Conservation (phyloP, 1,140 invertebrate genomes). For the Leptinotarsa texana region DNA sequence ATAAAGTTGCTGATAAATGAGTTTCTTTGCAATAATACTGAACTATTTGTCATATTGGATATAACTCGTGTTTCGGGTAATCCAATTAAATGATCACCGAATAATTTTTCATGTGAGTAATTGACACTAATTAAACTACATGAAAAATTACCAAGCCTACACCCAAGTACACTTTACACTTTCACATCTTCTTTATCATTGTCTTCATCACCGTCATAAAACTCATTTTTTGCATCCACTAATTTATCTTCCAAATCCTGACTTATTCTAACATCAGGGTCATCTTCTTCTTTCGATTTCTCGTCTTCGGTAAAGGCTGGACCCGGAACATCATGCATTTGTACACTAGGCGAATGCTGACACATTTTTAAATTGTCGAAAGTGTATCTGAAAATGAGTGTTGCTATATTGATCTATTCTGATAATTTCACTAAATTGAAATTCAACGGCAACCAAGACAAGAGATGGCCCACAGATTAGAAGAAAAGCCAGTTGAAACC, state of each 20-base stretch:
- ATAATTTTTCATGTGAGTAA: no score
- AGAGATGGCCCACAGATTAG: not conserved
- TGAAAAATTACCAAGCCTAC: not conserved
- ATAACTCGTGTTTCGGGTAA: no score
- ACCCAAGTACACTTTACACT: not conserved
- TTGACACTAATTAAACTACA: not conserved
- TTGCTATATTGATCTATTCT: no score
- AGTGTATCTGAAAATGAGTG: constrained; percentile 61
- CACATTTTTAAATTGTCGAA: constrained; percentile 89
- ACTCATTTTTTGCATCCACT: constrained; percentile 88
- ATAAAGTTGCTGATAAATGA: no score
- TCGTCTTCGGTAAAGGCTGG: constrained; percentile 71
- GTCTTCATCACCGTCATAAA: constrained; percentile 88
- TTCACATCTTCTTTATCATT: constrained; percentile 66
- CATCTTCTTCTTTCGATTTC: constrained; percentile 73
- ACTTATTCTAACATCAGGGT: constrained; percentile 80
- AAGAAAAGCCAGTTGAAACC: not conserved
- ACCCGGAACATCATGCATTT: constrained; percentile 91
- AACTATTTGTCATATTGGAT: no score
- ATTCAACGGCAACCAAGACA: no score
- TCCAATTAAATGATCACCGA: no score
- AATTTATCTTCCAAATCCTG: constrained; percentile 82
- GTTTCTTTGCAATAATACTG: no score
- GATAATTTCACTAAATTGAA: no score
- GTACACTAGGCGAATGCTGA: constrained; percentile 86